Base-by-base conservation (phyloP, 30 jellyfish, hydroid and myxozoan genomes). In the Catostylus mosaicus region DNA sequence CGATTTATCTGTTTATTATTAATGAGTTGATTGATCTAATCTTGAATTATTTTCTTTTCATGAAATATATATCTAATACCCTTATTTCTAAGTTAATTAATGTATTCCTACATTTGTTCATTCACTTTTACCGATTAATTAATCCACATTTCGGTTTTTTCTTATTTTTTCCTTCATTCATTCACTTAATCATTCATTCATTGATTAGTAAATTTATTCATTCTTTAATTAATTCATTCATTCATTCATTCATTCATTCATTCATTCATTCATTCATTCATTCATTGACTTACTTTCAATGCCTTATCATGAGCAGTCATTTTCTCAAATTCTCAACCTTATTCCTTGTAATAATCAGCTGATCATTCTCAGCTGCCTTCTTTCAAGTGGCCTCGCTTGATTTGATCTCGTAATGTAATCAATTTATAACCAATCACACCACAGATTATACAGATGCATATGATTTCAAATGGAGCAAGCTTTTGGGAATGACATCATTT, bases 401-500 rank as follows among this genome's bases (percentile, higher is more conserved):
- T n/a, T n/a, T n/a, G n/a, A n/a, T n/a, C n/a, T n/a, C n/a, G n/a
- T n/a, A n/a, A n/a, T n/a, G n/a, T 16, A 43, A 43, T 43, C 56
- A 43, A 43, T 43, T 8, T 6, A 43, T 43, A 6, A 0, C 11
- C 24, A 1, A n/a, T 22, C 38, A 2, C n/a, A 22, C 54, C 61
- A 29, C 29, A 81, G 91, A 69, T 38, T 30, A 32, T 26, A n/a
- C 77, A 3, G 91, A 67, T 47, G 71, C 34, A 12, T 51, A 67
- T 31, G 84, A 67, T 12, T 81, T 81, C 78, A 47, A 67, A 51
- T 81, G 91, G 91, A 24, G 84, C 47, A 81, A 81, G 50, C 80
- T 67, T 9, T 56, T 52, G 18, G 91, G 91, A 5, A 46, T 51
- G 77, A 34, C 30, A 11, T 81, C 91, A 65, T 51, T 81, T 8